Evolutionary conservation across 2,888 invertebrate genomes (phyloP), one percentile per base, ranked within the genome.

Genomic region (Galeopsomyia nigrocyanea): DNA sequence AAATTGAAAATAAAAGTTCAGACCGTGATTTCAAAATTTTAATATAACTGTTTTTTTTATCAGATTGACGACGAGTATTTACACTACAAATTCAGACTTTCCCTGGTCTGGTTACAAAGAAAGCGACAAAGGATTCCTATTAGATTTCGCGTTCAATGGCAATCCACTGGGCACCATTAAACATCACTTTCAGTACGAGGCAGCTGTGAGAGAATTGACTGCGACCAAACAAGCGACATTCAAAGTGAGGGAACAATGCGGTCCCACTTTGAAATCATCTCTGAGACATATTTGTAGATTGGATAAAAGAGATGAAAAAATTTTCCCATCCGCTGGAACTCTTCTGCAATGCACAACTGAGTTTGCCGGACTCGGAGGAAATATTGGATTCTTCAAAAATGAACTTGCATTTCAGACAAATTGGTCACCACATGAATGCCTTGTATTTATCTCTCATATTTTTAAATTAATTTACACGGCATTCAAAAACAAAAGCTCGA

Each of bases 151-250:
- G 22, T 92, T 94, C 78, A 89, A 90, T 82, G 90, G 92, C 0
- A 91, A 91, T 53, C 77, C 79, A 9, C 76, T 73, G 1, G 79
- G 81, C 21, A 76, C 79, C 53, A 73, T 95, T 1, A 92, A 91
- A 73, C 97, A 98, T 86, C 94, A 92, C 80, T 82, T 98, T 67
- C 94, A 95, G 82, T 97, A 95, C 91, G 97, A 97, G 87, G 95
- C 93, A 0, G 88, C 92, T 3, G 93, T 96, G 84, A 90, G 98
- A 76, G 94, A 97, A 78, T 88, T 96, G 6, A 89, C 91, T 10
- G 89, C 94, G 14, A 92, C 91, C 77, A 92, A 93, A 78, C 89
- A 90, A 57, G 91, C 93, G 5, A 91, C 95, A 53, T 97, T 99
- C 87, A 90, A 91, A 67, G 93, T 99, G 21, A 89, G 98, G 7